Base-by-base conservation (phyloP, 2,113 vertebrate genomes). In the Ophiodon elongatus region DNA sequence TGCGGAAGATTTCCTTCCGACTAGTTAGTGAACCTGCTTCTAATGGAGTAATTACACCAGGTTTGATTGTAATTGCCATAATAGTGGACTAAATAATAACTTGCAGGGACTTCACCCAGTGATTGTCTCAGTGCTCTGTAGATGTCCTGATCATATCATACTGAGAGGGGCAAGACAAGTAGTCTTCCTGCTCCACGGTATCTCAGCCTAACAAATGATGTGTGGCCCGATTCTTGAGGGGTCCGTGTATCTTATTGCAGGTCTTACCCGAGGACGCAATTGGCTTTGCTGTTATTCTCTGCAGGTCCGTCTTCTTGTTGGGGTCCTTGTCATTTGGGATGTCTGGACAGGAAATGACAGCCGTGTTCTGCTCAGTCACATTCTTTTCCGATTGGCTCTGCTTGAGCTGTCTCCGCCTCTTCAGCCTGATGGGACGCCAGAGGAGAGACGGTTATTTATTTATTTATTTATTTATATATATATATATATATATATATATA, bases 331-430 rank as follows among this genome's bases (percentile, higher is more conserved):
- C 88, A 10, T 72, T 80, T 0, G 65, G 84, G 64, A 67, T 0
- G 6, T 81, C 81, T 10, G 87, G 82, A 79, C 89, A 86, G 68
- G 89, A 90, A 83, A 95, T 94, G 80, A 95, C 83, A 0, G 85
- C 76, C 1, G 87, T 81, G 69, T 57, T 92, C 80, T 88, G 93
- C 69, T 94, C 94, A 43, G 73, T 90, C 33, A 71, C 87, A 9
- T 39, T 86, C 79, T 89, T 94, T 39, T 96, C 95, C 0, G 88
- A 88, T 27, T 94, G 94, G 89, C 66, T 91, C 71, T 91, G 91
- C 87, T 94, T 95, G 62, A 93, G 90, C 84, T 95, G 95, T 45
- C 90, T 84, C 70, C 90, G 91, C 91, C 91, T 94, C 84, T 95
- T 96, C 87, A 96, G 88, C 88, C 95, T 96, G 84, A 63, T 1